Percentiles rank a stretch among this genome's conserved stretches.
Conservation (phyloP, 2,888 invertebrate genomes). For the Ashinkailepas kermadecensis region DNA sequence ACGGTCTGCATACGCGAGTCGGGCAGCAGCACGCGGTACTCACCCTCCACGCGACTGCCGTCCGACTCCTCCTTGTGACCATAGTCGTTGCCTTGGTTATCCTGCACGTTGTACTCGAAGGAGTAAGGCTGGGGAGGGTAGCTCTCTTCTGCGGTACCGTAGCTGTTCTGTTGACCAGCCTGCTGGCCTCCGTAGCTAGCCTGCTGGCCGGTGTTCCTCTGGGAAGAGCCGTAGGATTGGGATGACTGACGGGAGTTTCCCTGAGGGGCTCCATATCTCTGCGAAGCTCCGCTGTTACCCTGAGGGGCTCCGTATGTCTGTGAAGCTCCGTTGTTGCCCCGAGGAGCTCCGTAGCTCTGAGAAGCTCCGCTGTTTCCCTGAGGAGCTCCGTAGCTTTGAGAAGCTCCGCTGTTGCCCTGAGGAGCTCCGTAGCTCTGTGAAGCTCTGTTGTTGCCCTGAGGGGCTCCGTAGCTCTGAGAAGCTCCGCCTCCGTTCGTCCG, state of each 20-base stretch:
- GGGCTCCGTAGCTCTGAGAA: too few species aligned
- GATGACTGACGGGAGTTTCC: background rate
- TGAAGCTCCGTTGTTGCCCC: background rate
- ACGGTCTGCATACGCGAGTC: slow-evolving; percentile 1
- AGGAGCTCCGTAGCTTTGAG: too few species aligned
- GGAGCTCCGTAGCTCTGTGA: too few species aligned
- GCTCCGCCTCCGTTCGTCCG: too few species aligned
- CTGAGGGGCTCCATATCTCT: background rate
- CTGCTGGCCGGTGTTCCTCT: background rate
- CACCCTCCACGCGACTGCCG: background rate
- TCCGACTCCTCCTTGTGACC: background rate
- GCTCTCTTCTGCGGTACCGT: background rate
- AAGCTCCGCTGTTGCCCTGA: too few species aligned
- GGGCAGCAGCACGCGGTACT: slow-evolving; percentile 14
- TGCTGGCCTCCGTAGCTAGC: background rate
- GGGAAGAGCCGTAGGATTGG: background rate
- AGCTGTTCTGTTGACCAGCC: background rate
- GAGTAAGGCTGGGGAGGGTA: background rate
- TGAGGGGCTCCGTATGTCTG: background rate
- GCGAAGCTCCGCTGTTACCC: background rate
- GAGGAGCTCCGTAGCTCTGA: background rate
- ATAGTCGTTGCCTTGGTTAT: background rate
- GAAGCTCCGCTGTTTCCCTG: background rate
- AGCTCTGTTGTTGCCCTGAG: too few species aligned
- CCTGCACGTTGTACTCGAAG: background rate